Percentiles rank a stretch among this genome's conserved stretches.
Conservation (phyloP, 2,888 invertebrate genomes). For the Thysanoteuthis rhombus region DNA sequence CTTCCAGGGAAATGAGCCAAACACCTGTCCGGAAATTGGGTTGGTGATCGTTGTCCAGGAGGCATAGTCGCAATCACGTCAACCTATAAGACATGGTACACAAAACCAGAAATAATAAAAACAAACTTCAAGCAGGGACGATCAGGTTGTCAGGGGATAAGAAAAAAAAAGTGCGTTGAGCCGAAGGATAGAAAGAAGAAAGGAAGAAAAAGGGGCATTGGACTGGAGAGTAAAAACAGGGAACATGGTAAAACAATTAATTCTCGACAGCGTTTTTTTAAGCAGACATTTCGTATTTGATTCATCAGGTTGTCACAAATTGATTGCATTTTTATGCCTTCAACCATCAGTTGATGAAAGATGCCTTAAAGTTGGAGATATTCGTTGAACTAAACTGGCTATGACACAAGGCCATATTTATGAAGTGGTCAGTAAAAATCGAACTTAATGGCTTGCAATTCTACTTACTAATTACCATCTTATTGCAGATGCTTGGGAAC, state of each 20-base stretch:
- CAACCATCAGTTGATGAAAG: not conserved
- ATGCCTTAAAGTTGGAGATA: not conserved
- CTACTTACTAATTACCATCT: no score
- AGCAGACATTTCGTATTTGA: not conserved
- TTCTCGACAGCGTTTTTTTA: not conserved
- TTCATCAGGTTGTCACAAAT: not conserved
- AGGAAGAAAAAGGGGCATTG: not conserved
- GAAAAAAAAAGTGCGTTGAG: not conserved
- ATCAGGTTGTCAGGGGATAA: not conserved
- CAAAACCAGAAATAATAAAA: not conserved
- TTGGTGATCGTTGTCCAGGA: constrained; percentile 12
- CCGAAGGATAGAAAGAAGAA: not conserved
- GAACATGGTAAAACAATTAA: not conserved
- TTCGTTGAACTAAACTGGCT: not conserved
- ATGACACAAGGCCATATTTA: no score
- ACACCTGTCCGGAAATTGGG: not conserved
- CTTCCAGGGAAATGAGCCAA: not conserved
- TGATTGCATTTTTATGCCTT: not conserved
- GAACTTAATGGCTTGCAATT: no score
- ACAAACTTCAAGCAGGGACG: not conserved
- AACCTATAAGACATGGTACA: not conserved
- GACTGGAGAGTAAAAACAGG: not conserved
- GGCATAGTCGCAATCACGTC: not conserved
- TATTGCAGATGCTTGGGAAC: no score
- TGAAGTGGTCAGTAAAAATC: no score